phyloP scores from a whole-genome alignment of 92 coral and sea anemone genomes.

The Actinostola sp. region DNA sequence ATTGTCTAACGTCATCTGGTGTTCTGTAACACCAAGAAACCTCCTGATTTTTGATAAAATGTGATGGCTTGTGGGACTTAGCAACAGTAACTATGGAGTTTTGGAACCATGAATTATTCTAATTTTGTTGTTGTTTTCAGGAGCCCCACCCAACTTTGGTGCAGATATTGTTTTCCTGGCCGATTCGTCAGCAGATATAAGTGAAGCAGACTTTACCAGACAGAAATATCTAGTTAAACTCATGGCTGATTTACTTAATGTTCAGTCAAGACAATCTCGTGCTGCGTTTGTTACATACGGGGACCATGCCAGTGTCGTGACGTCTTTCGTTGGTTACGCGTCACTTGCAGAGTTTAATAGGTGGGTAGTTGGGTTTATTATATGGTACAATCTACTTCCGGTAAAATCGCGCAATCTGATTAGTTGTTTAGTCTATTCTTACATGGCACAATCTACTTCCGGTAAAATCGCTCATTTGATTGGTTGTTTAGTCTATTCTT shows the following conservation, averaged over 20 bases:
- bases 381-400: constrained; percentile 31
- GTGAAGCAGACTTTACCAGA: constrained; percentile 34
- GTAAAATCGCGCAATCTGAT: neutral
- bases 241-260: constrained; percentile 50
- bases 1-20: no score
- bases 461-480: no score
- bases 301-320: constrained; percentile 38
- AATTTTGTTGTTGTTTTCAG: constrained; percentile 9
- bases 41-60: no score
- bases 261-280: constrained; percentile 33
- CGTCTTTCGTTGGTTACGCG: constrained; percentile 31
- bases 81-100: no score
- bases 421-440: no score
- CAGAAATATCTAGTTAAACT: constrained; percentile 54
- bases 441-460: no score
- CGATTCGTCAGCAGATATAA: constrained; percentile 63
- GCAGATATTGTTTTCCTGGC: constrained; percentile 65
- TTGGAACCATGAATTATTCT: neutral
- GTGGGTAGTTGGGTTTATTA: neutral
- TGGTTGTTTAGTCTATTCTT: no score
- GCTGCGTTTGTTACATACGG: constrained; percentile 44
- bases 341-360: constrained; percentile 25
- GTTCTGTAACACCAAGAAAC: no score
- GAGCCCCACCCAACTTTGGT: constrained; percentile 37
- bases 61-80: no score